Conservation (phyloP, 2,797 vertebrate genomes). For the Vireo griseus region DNA sequence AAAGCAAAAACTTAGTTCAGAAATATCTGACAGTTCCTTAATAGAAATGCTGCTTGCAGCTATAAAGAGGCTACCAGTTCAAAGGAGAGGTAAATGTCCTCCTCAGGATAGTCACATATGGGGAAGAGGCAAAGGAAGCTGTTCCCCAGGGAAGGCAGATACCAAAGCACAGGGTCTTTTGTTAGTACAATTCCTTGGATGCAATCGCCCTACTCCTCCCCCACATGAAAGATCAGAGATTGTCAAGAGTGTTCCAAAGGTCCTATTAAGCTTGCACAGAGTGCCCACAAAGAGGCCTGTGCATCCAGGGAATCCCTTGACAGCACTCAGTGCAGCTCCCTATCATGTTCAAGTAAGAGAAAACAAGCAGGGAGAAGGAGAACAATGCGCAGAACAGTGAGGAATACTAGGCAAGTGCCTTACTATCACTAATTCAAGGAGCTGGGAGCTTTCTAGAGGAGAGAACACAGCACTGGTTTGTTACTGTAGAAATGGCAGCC, state of each 20-base stretch:
- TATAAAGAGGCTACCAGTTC: neutral
- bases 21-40: neutral
- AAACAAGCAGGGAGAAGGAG: neutral
- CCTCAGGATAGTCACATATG: neutral
- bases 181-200: neutral
- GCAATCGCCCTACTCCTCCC: neutral
- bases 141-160: neutral
- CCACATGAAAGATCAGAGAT: neutral
- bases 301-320: neutral
- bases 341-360: neutral
- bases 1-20: neutral
- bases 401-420: neutral
- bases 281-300: neutral
- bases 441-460: neutral
- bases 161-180: neutral
- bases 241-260: neutral
- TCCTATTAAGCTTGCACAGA: neutral
- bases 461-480: neutral
- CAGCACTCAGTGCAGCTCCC: neutral
- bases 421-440: neutral
- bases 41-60: neutral
- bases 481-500: neutral
- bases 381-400: neutral
- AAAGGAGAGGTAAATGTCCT: neutral
- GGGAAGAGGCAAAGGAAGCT: neutral